A percentile compares a stretch with the other conserved stretches of the same genome.
Conservation (phyloP, 2,888 invertebrate genomes). For the Calameuta idolon region DNA sequence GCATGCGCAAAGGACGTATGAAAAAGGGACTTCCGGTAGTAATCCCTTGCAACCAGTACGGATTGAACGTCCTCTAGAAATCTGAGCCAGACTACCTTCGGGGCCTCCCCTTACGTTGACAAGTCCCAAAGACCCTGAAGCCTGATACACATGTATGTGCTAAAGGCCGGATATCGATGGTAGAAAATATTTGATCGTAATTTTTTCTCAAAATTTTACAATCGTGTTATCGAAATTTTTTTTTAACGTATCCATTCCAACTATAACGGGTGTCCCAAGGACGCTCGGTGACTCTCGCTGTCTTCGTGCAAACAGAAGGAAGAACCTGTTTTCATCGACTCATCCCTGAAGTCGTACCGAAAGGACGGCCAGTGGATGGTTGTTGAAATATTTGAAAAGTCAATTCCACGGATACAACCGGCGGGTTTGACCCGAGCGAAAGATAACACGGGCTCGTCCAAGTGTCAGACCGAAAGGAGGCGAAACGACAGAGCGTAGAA, state of each 20-base stretch:
- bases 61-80: too few species aligned
- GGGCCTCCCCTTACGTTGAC: not conserved
- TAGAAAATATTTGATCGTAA: not conserved
- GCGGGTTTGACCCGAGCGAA: not conserved
- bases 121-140: not conserved
- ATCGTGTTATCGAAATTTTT: too few species aligned
- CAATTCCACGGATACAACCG: not conserved
- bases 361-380: not conserved
- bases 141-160: not conserved
- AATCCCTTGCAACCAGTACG: too few species aligned
- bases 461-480: not conserved
- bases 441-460: not conserved
- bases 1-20: slow-evolving; percentile 37
- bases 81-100: too few species aligned
- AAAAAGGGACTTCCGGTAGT: slow-evolving; percentile 6
- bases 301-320: not conserved
- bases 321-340: not conserved
- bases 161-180: not conserved
- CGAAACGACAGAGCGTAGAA: not conserved
- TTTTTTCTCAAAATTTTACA: too few species aligned
- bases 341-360: not conserved
- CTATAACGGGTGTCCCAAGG: not conserved
- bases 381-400: not conserved
- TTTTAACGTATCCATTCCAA: too few species aligned
- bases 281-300: not conserved